Evolutionary conservation across 2,797 vertebrate species (phyloP).

Genomic region (Forpus xanthops): DNA sequence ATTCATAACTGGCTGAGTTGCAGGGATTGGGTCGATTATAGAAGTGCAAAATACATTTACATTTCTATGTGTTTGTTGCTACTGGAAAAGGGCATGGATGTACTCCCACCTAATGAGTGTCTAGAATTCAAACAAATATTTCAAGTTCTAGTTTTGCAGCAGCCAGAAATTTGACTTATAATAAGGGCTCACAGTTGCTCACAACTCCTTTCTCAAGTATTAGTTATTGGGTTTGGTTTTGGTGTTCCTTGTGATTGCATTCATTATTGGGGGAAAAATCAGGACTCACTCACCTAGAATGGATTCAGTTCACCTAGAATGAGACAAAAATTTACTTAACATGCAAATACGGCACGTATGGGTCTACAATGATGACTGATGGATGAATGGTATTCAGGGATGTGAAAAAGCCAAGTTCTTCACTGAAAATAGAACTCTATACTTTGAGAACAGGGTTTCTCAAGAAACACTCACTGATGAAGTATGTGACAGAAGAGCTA

Average conservation of each 20-base stretch:
- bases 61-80: background rate
- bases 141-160: background rate
- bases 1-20: background rate
- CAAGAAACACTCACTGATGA: background rate
- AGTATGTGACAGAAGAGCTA: background rate
- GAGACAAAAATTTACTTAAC: background rate
- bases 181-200: background rate
- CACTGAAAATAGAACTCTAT: background rate
- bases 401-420: background rate
- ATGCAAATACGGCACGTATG: background rate
- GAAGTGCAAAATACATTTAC: background rate
- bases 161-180: background rate
- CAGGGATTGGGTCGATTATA: background rate
- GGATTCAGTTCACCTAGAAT: background rate
- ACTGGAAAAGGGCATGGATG: background rate
- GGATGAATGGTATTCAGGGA: background rate
- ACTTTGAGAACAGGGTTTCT: background rate
- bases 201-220: background rate
- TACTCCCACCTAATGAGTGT: fast-evolving
- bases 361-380: background rate
- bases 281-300: background rate
- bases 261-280: background rate
- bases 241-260: background rate
- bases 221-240: background rate
- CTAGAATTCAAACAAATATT: background rate